These are phyloP conservation scores for Amblyornis subalaris DNA, from an alignment of 2,113 vertebrate genomes.

Conservation along the genomic window DNA sequence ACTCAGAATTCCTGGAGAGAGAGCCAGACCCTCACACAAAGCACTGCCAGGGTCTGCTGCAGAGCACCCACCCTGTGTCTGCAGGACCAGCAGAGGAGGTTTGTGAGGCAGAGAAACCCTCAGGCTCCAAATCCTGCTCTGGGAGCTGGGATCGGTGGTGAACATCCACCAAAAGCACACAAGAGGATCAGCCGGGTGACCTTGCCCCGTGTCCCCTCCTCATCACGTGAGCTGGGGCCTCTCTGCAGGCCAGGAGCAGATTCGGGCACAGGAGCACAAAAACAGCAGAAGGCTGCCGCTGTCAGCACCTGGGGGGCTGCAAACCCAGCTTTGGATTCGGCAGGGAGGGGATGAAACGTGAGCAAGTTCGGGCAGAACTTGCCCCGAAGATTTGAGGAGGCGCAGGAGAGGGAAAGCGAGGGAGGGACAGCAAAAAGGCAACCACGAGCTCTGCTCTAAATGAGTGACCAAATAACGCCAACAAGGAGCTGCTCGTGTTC, in stretches of 20 bases:
- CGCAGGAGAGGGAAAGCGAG: fast-evolving
- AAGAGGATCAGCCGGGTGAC: background rate
- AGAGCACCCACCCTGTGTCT: fast-evolving
- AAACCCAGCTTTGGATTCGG: background rate
- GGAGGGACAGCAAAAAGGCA: background rate
- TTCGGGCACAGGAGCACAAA: background rate
- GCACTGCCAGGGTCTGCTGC: background rate
- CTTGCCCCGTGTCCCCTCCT: too few relatives aligned
- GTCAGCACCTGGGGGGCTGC: background rate
- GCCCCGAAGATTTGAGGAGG: background rate
- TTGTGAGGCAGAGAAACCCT: fast-evolving
- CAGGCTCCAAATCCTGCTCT: background rate
- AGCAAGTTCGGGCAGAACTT: background rate
- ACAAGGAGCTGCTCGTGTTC: background rate
- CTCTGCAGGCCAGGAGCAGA: background rate
- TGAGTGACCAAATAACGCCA: background rate
- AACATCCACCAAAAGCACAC: background rate
- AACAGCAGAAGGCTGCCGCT: background rate
- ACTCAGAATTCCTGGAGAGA: background rate
- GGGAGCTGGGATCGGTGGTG: background rate
- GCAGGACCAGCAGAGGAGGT: background rate
- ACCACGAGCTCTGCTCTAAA: background rate
- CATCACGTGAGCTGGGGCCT: fast-evolving
- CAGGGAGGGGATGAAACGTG: background rate
- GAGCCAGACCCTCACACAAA: background rate